Evolutionary conservation across 2,113 vertebrate genomes (phyloP), one percentile per base, ranked within the genome.

Genomic region (Heterocephalus glaber): DNA sequence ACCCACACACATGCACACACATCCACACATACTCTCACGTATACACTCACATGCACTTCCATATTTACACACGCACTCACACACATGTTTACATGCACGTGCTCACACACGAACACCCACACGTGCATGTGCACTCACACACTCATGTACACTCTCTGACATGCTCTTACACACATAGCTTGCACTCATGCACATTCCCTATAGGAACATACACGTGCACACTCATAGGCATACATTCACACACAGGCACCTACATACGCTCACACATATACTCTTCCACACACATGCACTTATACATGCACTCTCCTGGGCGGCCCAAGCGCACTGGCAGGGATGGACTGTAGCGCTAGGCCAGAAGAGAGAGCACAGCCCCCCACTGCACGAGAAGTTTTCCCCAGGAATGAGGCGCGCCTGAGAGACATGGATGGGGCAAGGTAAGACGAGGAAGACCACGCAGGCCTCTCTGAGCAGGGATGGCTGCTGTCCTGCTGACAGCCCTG

Each of bases 101-200:
- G 12, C 38, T 11, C 19, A 49, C 33, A 2, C 38, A 1, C 3
- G 10, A 41, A 30, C 19, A 66, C 22, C 20, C 0, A 0, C 8
- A 38, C 28, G 9, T 9, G 0, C 10, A 22, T 26, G 9, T 47
- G 4, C 1, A 33, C n/a, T 0, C 22, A 1, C 22, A 49, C 13
- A 9, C 17, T 20, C 80, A 44, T 9, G 1, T 11, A 68, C 17
- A 4, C 20, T 41, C 14, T 1, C 14, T 7, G 2, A 5, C 33
- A 38, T 26, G 17, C 28, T 22, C 28, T 5, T 44, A 14, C 12
- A 19, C 49, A 38, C 14, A 60, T 24, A 63, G 11, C 60, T 61
- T 63, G 60, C 60, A 28, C 26, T 63, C 60, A 33, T 14, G 12
- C 3, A 33, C 30, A 65, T 33, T 65, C 28, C 30, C 13, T 33